phyloP scores from a whole-genome alignment of 2,888 invertebrate species.

The Glaucopsyche alexis region DNA sequence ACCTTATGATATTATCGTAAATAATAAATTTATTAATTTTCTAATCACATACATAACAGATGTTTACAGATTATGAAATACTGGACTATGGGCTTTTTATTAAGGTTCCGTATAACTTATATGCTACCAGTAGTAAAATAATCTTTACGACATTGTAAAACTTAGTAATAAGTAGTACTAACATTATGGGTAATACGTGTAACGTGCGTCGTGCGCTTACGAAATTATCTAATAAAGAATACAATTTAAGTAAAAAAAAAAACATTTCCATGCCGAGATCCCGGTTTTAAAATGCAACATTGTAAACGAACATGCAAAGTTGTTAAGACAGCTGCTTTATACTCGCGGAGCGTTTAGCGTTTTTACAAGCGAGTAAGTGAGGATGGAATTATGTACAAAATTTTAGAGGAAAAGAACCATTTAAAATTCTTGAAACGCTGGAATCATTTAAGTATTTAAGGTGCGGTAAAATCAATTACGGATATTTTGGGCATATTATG shows the following conservation, averaged over 20 bases:
- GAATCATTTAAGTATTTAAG: too few relatives aligned
- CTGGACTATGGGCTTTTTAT: too few relatives aligned
- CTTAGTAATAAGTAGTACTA: not conserved
- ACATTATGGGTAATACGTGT: not conserved
- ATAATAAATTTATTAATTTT: too few relatives aligned
- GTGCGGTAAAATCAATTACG: too few relatives aligned
- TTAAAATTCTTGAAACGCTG: too few relatives aligned
- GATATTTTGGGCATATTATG: too few relatives aligned
- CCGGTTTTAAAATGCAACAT: slow-evolving; percentile 26
- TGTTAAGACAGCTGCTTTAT: not conserved
- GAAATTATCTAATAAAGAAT: not conserved
- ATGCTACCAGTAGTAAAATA: not conserved
- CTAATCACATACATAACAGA: too few relatives aligned
- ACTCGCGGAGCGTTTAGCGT: slow-evolving; percentile 7
- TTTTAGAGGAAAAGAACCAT: too few relatives aligned
- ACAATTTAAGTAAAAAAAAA: slow-evolving; percentile 5
- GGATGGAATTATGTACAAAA: too few relatives aligned
- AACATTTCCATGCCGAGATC: slow-evolving; percentile 6
- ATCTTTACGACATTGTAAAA: not conserved
- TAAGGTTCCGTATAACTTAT: too few relatives aligned
- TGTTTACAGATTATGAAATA: too few relatives aligned
- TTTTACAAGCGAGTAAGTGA: not conserved
- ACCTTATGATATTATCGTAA: too few relatives aligned
- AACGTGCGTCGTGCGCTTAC: not conserved
- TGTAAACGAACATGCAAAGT: slow-evolving; percentile 29